phyloP scores from a whole-genome alignment of 2,113 vertebrate species.

The Aphyosemion australe region DNA sequence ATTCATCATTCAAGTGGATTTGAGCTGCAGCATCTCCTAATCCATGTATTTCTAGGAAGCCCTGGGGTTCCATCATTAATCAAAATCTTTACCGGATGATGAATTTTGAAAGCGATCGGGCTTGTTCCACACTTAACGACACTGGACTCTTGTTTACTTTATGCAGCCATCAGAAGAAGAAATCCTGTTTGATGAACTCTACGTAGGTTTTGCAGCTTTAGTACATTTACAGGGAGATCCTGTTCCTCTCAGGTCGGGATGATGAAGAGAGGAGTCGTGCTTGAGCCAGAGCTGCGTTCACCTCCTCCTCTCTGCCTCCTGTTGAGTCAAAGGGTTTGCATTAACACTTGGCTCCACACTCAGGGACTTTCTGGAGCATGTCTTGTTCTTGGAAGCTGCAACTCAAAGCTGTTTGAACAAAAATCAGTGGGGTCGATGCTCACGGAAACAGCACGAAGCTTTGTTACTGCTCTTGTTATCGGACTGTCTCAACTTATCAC shows the following conservation, averaged over 20 bases:
- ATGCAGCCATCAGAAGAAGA: not conserved
- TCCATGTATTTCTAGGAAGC: not conserved
- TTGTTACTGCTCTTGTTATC: constrained; percentile 14
- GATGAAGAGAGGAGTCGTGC: constrained; percentile 27
- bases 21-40: not conserved
- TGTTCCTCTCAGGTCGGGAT: constrained; percentile 16
- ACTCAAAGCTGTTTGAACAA: constrained; percentile 23
- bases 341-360: constrained; percentile 62
- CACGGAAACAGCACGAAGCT: constrained; percentile 7
- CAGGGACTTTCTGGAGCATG: constrained; percentile 62
- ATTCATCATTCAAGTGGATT: not conserved
- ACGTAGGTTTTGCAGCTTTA: not conserved
- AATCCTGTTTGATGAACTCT: not conserved
- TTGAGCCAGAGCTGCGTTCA: constrained; percentile 17
- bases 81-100: not conserved
- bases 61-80: too few species aligned
- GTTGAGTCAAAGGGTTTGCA: constrained; percentile 61
- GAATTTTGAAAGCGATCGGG: not conserved
- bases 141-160: not conserved
- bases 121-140: not conserved
- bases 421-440: constrained; percentile 15
- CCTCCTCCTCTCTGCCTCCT: constrained; percentile 25
- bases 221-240: constrained; percentile 16
- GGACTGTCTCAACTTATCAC: not conserved
- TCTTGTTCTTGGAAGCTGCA: constrained; percentile 41